Percentiles rank a stretch among this genome's conserved stretches.
Evolutionary conservation across 2,797 vertebrate genomes (phyloP).

Genomic region (Leptoclinus maculatus): DNA sequence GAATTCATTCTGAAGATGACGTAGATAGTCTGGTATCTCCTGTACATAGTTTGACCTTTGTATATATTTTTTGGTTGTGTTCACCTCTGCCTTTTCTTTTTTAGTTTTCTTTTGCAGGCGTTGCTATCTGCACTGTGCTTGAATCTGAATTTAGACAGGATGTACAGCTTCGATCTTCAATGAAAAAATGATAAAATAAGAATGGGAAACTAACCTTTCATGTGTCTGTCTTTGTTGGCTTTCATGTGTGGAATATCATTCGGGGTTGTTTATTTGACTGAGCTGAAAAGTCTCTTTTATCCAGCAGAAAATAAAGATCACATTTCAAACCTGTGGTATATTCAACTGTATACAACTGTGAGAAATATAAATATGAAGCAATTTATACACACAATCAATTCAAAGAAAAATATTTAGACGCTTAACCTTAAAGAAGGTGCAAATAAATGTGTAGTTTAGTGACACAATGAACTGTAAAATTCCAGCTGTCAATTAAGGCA

Average conservation of each 20-base stretch:
- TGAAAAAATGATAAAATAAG: slow-evolving; percentile 87
- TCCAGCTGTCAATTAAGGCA: slow-evolving; percentile 4
- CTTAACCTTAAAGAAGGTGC: slow-evolving; percentile 14
- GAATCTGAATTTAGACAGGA: slow-evolving; percentile 83
- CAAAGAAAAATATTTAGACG: slow-evolving; percentile 19
- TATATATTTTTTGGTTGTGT: slow-evolving; percentile 86
- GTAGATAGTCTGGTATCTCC: slow-evolving; percentile 71
- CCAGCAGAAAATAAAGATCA: slow-evolving; percentile 27
- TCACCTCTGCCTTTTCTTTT: slow-evolving; percentile 84
- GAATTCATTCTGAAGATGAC: slow-evolving; percentile 69
- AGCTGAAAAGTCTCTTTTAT: background rate
- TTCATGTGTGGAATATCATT: background rate
- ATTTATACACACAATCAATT: slow-evolving; percentile 65
- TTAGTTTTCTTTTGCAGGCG: slow-evolving; percentile 81
- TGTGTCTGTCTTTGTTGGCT: slow-evolving; percentile 62
- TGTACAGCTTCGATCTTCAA: slow-evolving; percentile 86
- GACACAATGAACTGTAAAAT: slow-evolving; percentile 9
- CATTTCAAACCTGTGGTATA: slow-evolving; percentile 34
- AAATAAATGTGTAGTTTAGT: slow-evolving; percentile 4
- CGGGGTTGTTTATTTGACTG: slow-evolving; percentile 4
- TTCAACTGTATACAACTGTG: slow-evolving; percentile 46
- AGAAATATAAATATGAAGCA: slow-evolving; percentile 74
- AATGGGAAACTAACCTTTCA: slow-evolving; percentile 60
- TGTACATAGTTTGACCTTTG: slow-evolving; percentile 86
- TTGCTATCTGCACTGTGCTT: slow-evolving; percentile 87